Base-by-base conservation (phyloP, 2,888 invertebrate genomes). In the Heteromurus nitidus region DNA sequence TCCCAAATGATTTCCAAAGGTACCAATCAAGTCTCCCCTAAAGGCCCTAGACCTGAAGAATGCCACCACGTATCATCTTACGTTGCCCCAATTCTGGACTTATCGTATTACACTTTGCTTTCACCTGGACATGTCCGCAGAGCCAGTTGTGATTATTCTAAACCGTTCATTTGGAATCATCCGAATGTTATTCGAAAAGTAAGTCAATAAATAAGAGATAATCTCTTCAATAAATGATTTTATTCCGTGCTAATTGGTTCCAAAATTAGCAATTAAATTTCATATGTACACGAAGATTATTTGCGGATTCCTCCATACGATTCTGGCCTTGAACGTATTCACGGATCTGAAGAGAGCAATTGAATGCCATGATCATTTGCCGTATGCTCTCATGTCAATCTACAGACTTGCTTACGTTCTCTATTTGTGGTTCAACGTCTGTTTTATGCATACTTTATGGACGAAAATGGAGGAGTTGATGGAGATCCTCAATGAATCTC, bases 81-180 rank as follows among this genome's bases (percentile, higher is more conserved):
- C 24, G 5, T 70, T 1, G 13, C 30, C 26, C 26, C 26, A 2
- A n/a, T 58, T 26, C 9, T 58, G n/a, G 70, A 70, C 16, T 16
- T 70, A 3, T 36, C 70, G 9, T 70, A 73, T 18, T 47, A 62
- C 28, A 47, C 44, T 18, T 28, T 62, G 62, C 28, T 73, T 47
- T 73, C 73, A 1, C 73, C 73, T 16, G 55, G 58, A 0, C 16
- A 28, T 44, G 36, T 22, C 16, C n/a, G 3, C 22, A 22, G 30
- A 9, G 13, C 22, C 9, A 24, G 28, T 13, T 7, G 22, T 3
- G 20, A 20, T 3, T 9, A n/a, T 20, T 30, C 16, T 20, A 58
- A 26, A 13, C 2, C 28, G 13, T 53, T 26, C 22, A 44, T 36
- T 16, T 73, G 73, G 62, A 47, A 62, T 18, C 28, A n/a, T 18